These are phyloP conservation scores for Sebastolobus alascanus DNA, from an alignment of 2,797 vertebrate genomes.

Conservation along the genomic window DNA sequence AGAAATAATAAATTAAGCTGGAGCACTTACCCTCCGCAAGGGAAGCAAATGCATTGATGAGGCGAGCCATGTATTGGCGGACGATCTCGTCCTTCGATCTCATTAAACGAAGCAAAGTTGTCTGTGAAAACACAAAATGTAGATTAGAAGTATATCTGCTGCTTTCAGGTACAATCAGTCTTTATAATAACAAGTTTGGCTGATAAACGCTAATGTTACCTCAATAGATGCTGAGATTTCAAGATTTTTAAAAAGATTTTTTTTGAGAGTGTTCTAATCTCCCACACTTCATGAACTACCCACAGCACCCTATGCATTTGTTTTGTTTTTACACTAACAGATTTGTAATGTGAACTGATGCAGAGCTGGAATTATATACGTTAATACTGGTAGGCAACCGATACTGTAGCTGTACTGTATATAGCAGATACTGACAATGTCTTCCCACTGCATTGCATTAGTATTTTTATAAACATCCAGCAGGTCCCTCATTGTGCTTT, in stretches of 20 bases:
- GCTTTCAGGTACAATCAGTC: not conserved
- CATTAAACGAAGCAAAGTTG: constrained; percentile 87
- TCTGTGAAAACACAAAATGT: constrained; percentile 76
- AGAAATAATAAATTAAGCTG: constrained; percentile 27
- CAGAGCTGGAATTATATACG: not conserved
- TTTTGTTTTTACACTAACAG: not conserved
- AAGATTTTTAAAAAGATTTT: not conserved
- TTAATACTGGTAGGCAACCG: not conserved
- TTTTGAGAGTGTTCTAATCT: too few species aligned
- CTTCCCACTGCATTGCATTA: not conserved
- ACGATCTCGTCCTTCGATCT: constrained; percentile 90
- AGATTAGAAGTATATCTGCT: not conserved
- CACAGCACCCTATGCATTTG: not conserved
- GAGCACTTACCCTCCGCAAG: constrained; percentile 90
- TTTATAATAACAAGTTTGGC: not conserved
- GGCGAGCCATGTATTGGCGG: constrained; percentile 91
- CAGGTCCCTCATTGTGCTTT: not conserved
- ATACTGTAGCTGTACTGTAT: not conserved
- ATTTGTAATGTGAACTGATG: not conserved
- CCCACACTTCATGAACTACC: not conserved
- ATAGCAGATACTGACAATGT: not conserved
- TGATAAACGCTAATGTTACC: not conserved
- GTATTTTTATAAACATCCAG: not conserved
- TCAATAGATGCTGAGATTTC: not conserved
- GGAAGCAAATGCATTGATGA: constrained; percentile 94